Conservation (phyloP, 1,140 invertebrate genomes). For the Ceratina australensis region DNA sequence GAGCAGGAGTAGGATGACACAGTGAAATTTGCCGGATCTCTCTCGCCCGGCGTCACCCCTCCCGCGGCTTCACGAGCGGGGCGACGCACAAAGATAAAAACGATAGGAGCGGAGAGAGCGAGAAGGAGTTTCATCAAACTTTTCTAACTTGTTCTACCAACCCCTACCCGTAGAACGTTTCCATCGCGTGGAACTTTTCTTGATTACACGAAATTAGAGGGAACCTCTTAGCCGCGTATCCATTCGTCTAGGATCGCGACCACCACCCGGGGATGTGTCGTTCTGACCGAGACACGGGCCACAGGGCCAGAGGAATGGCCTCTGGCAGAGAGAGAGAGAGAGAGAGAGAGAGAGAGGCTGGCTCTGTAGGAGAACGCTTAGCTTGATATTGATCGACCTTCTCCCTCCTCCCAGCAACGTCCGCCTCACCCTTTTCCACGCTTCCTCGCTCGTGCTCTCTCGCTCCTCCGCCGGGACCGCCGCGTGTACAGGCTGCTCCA, state of each 20-base stretch:
- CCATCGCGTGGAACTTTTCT: slow-evolving; percentile 23
- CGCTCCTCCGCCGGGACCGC: slow-evolving; percentile 27
- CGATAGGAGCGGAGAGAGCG: background rate
- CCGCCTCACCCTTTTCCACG: slow-evolving; percentile 39
- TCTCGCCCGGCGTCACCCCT: background rate
- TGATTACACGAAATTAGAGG: slow-evolving; percentile 43
- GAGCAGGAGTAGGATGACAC: slow-evolving; percentile 18
- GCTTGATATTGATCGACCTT: slow-evolving; percentile 73
- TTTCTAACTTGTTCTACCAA: slow-evolving; percentile 35
- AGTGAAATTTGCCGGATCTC: slow-evolving; percentile 26
- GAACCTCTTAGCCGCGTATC: background rate
- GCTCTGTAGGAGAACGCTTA: slow-evolving; percentile 65
- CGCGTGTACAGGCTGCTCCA: slow-evolving; percentile 41
- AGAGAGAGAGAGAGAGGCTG: background rate
- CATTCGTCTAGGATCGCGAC: slow-evolving; percentile 34
- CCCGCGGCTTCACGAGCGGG: background rate
- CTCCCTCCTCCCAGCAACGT: slow-evolving; percentile 52
- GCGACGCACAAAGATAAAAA: slow-evolving; percentile 28
- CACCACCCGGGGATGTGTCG: slow-evolving; percentile 17
- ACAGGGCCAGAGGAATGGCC: background rate
- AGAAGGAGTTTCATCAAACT: slow-evolving; percentile 41
- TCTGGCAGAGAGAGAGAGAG: background rate
- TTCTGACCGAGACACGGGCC: background rate
- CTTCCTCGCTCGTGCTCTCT: slow-evolving; percentile 54
- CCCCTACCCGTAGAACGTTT: background rate